Percentiles rank a stretch among this genome's conserved stretches.
Evolutionary conservation across 2,888 invertebrate genomes (phyloP).

Genomic region (Spicauda simplicius): DNA sequence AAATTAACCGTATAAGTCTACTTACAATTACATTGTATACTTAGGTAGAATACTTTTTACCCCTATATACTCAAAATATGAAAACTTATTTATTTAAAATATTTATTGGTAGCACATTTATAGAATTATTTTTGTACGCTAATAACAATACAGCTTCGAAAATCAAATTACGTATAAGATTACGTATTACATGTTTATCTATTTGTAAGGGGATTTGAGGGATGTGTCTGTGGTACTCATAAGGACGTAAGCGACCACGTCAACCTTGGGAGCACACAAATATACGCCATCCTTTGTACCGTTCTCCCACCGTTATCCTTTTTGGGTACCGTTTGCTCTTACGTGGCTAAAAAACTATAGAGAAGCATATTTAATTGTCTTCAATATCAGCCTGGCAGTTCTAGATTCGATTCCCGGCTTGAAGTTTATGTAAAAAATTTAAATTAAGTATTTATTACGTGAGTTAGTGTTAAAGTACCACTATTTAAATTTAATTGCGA

Average conservation of each 20-base stretch:
- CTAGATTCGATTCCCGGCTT: not conserved
- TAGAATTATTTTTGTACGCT: too few species aligned
- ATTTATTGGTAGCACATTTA: not conserved
- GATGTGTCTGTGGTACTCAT: not conserved
- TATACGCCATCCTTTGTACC: slow-evolving; percentile 66
- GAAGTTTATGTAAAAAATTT: not conserved
- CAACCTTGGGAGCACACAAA: slow-evolving; percentile 40
- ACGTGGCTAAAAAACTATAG: slow-evolving; percentile 46
- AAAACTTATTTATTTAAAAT: too few species aligned
- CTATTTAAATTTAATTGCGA: not conserved
- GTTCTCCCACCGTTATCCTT: slow-evolving; percentile 73
- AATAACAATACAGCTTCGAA: too few species aligned
- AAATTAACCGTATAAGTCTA: too few species aligned
- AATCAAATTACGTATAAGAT: too few species aligned
- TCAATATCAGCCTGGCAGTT: not conserved
- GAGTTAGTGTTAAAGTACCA: not conserved
- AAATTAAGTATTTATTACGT: not conserved
- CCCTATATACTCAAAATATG: too few species aligned
- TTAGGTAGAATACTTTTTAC: too few species aligned
- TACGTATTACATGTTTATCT: too few species aligned
- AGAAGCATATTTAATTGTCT: too few species aligned
- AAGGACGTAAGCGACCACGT: not conserved
- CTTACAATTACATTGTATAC: too few species aligned
- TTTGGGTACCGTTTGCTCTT: slow-evolving; percentile 62
- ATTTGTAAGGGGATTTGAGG: not conserved